Evolutionary conservation across 2,797 vertebrate genomes (phyloP), one percentile per base, ranked within the genome.

Genomic region (Sebastiscus tertius): DNA sequence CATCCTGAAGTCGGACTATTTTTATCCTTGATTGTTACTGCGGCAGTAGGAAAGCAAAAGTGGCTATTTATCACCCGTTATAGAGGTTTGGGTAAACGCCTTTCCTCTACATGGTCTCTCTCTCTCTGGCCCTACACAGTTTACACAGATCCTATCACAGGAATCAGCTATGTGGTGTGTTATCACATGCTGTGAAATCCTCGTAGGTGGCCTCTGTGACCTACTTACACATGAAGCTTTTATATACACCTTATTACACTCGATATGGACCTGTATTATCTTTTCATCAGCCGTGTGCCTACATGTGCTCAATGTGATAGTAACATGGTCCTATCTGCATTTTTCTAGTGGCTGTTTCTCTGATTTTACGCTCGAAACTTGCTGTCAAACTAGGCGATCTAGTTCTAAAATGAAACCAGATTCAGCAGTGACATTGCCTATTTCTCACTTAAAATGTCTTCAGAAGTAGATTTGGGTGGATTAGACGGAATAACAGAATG

Each of bases 151-250:
- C n/a, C 26, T 54, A 52, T 81, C 72, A 61, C 20, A 74, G 58
- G 49, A 76, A n/a, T 70, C 75, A n/a, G 52, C 56, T 11, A 6
- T 58, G 64, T 39, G 7, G 56, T 22, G 72, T 72, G 81, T 59
- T 72, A 56, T 81, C 83, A 24, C 81, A 18, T 73, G 68, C 82
- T 67, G 78, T 49, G 75, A 62, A 46, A 80, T 82, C 76, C 71
- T 77, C n/a, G 69, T 39, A 82, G 86, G 88, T 88, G 86, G 81
- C 85, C 77, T 74, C 70, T 14, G 29, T 84, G 89, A 85, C 91
- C 86, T 82, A 88, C 87, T 87, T 89, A 31, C 39, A 76, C 67
- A 55, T 16, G 12, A 42, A 52, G 75, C 77, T 64, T 77, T 79
- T 18, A 2, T 27, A 24, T 72, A 24, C 69, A 36, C 33, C 13